Percentiles rank a stretch among this genome's conserved stretches.
phyloP scores from a whole-genome alignment of 2,113 vertebrate genomes.

The Pelvicachromis taeniatus region DNA sequence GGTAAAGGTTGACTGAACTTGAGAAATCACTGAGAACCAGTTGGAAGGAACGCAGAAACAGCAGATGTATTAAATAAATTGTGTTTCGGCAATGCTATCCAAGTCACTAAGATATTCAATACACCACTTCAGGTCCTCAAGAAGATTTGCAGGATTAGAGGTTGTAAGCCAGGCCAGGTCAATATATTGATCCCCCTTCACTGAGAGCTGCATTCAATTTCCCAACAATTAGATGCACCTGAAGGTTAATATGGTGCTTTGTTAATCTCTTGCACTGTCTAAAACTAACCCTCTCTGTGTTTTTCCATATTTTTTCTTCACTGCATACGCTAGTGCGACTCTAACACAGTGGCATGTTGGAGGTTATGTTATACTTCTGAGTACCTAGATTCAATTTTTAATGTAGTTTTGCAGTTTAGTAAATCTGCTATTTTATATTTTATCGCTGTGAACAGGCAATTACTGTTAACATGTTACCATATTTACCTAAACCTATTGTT shows the following conservation, averaged over 20 bases:
- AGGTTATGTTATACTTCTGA: background rate
- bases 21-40: constrained; percentile 14
- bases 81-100: constrained; percentile 56
- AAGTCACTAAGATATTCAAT: constrained; percentile 70
- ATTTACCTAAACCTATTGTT: background rate
- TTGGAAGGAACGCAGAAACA: constrained; percentile 30
- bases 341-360: background rate
- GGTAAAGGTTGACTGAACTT: constrained; percentile 26
- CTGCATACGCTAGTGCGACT: background rate
- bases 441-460: background rate
- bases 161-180: constrained; percentile 61
- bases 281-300: constrained; percentile 14
- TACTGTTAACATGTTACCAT: background rate
- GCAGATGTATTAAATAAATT: constrained; percentile 64
- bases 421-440: background rate
- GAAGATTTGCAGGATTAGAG: constrained; percentile 77
- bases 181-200: constrained; percentile 71
- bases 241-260: constrained; percentile 69
- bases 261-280: constrained; percentile 68
- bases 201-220: constrained; percentile 76
- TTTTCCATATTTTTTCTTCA: background rate
- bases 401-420: background rate
- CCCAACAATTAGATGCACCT: constrained; percentile 72
- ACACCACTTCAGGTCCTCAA: constrained; percentile 63
- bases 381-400: background rate